Base-by-base conservation (phyloP, 2,888 invertebrate species). In the Limnephilus lunatus region DNA sequence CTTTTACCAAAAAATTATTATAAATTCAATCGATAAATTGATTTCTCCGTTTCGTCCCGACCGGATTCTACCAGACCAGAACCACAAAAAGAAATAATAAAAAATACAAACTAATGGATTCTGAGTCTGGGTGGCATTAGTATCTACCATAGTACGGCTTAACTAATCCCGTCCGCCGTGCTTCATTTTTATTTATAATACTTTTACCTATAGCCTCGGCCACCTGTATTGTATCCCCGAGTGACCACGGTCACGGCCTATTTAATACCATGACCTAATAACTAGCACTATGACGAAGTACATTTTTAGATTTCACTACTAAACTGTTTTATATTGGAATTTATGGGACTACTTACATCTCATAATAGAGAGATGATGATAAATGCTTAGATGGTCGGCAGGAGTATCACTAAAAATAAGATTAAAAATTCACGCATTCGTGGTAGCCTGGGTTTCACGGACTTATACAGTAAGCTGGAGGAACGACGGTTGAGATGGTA, bases 201-300 rank as follows among this genome's bases (percentile, higher is more conserved):
- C 68, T 68, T 68, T 68, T 68, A 68, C n/a, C 25, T 68, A 1
- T 68, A 68, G 68, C n/a, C 68, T 9, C 25, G 68, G 19, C 68
- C 25, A 68, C 68, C 68, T 68, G 25, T n/a, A 68, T 68, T 68
- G 5, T 68, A 68, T 68, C 68, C 68, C n/a, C 15, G 44, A 48
- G 44, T 30, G 48, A n/a, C 48, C 14, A 30, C 44, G 68, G 88
- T 89, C 88, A 89, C 80, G 39, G 35, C 68, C 88, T 89, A 89
- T 89, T 89, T 89, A 68, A 53, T 25, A 68, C 68, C 68, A n/a
- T n/a, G 25, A 25, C 25, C 25, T 5, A 68, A 68, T 0, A 68
- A 19, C 53, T 53, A 25, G 14, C 68, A n/a, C 68, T n/a, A 68
- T 25, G 25, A 25, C 25, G 4, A 19, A 7, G 68, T 68, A 68